Evolutionary conservation across 2,888 invertebrate species (phyloP).

Genomic region (Rhodophaea formosa): DNA sequence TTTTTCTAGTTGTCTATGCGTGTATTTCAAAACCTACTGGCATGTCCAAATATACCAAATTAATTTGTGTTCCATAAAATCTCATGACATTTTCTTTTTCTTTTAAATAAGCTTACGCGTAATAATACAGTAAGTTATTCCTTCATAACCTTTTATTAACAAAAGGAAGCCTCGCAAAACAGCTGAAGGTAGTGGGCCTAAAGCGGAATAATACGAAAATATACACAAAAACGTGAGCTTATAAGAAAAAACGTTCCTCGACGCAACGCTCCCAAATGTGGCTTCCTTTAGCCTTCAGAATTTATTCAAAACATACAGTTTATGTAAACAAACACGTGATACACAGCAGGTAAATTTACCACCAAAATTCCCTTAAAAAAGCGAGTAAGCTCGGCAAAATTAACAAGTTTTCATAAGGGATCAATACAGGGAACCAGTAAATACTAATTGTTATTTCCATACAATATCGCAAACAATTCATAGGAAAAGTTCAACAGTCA

Average conservation of each 20-base stretch:
- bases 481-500: too few species aligned
- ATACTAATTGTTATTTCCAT: too few species aligned
- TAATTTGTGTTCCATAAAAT: not conserved
- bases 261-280: not conserved
- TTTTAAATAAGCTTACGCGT: not conserved
- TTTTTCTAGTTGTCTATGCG: too few species aligned
- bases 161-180: not conserved
- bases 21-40: too few species aligned
- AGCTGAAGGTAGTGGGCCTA: not conserved
- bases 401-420: too few species aligned
- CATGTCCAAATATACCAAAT: too few species aligned
- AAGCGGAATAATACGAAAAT: not conserved
- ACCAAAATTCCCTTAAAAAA: too few species aligned
- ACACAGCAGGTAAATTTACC: not conserved
- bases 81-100: not conserved
- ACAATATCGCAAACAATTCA: too few species aligned
- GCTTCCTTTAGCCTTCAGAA: not conserved
- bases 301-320: slow-evolving; percentile 2
- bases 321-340: not conserved
- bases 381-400: too few species aligned
- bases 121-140: not conserved
- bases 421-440: too few species aligned
- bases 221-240: not conserved
- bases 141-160: not conserved
- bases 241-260: not conserved